A percentile compares a stretch with the other conserved stretches of the same genome.
These are phyloP conservation scores for Parus major DNA, from an alignment of 2,113 vertebrate genomes.

Conservation along the genomic window DNA sequence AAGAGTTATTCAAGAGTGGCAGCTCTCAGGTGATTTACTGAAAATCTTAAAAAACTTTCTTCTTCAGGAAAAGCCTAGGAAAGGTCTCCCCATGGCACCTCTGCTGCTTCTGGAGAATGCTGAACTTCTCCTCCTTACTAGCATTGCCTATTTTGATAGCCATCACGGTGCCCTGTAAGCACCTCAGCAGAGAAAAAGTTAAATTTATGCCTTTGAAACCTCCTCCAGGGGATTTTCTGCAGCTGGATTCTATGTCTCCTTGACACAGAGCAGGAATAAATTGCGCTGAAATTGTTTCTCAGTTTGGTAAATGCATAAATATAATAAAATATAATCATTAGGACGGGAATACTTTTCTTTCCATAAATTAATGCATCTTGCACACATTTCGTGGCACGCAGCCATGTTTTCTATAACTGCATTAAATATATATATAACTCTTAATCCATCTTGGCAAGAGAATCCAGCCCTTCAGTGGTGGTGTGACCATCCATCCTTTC, in stretches of 20 bases:
- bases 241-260: slow-evolving; percentile 44
- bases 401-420: slow-evolving; percentile 47
- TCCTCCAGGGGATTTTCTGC: slow-evolving; percentile 27
- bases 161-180: not conserved
- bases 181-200: slow-evolving; percentile 38
- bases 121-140: not conserved
- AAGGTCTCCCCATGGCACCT: not conserved
- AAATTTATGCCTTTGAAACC: slow-evolving; percentile 39
- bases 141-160: not conserved
- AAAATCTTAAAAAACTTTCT: not conserved
- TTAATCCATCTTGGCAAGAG: slow-evolving; percentile 51
- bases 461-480: not conserved
- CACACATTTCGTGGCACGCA: slow-evolving; percentile 26
- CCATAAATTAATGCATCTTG: slow-evolving; percentile 53
- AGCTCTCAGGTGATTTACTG: not conserved
- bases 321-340: slow-evolving; percentile 54
- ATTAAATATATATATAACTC: slow-evolving; percentile 37
- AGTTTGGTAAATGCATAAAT: slow-evolving; percentile 49
- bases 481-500: slow-evolving; percentile 1
- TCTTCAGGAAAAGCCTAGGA: not conserved
- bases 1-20: not conserved
- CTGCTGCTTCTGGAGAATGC: not conserved
- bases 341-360: slow-evolving; percentile 6
- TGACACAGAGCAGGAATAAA: slow-evolving; percentile 53
- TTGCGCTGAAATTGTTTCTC: slow-evolving; percentile 20